Evolutionary conservation across 2,888 invertebrate species (phyloP).

Genomic region (Rhorus exstirpatorius): DNA sequence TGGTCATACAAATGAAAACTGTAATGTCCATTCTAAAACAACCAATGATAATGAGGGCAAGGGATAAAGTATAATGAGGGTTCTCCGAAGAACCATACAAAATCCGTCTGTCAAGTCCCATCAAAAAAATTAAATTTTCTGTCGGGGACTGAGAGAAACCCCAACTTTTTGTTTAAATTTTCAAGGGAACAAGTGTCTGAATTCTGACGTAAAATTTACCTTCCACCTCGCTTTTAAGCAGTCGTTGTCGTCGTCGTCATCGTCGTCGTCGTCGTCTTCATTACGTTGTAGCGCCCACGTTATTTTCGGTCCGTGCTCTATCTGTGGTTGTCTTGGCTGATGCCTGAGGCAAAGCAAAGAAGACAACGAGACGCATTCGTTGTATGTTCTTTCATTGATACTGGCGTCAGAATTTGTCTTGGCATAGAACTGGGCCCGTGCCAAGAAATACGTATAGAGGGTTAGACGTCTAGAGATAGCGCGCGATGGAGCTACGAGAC

Average conservation of each 20-base stretch:
- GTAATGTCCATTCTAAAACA: too few relatives aligned
- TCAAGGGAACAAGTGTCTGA: conserved; percentile 5
- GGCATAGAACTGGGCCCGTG: conserved; percentile 80
- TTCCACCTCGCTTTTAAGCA: conserved; percentile 10
- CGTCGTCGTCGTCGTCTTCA: conserved; percentile 42
- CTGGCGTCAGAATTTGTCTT: conserved; percentile 82
- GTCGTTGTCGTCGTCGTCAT: too few relatives aligned
- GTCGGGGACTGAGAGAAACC: background rate
- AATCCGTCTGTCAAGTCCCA: background rate
- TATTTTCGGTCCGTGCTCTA: conserved; percentile 51
- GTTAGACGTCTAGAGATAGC: conserved; percentile 19
- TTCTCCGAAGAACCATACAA: too few relatives aligned
- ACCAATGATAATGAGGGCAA: too few relatives aligned
- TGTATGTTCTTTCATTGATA: conserved; percentile 81
- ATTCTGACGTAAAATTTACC: conserved; percentile 33
- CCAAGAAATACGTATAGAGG: conserved; percentile 74
- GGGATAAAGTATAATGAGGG: too few relatives aligned
- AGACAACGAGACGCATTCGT: conserved; percentile 28
- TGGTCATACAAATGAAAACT: too few relatives aligned
- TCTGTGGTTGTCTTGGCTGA: conserved; percentile 34
- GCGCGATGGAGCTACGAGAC: conserved; percentile 11
- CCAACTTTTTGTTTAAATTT: background rate
- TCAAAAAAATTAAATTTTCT: background rate
- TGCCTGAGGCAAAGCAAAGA: conserved; percentile 28
- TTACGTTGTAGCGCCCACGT: conserved; percentile 54